A percentile compares a stretch with the other conserved stretches of the same genome.
Evolutionary conservation across 2,888 invertebrate genomes (phyloP).

Genomic region (Synanthedon formicaeformis): DNA sequence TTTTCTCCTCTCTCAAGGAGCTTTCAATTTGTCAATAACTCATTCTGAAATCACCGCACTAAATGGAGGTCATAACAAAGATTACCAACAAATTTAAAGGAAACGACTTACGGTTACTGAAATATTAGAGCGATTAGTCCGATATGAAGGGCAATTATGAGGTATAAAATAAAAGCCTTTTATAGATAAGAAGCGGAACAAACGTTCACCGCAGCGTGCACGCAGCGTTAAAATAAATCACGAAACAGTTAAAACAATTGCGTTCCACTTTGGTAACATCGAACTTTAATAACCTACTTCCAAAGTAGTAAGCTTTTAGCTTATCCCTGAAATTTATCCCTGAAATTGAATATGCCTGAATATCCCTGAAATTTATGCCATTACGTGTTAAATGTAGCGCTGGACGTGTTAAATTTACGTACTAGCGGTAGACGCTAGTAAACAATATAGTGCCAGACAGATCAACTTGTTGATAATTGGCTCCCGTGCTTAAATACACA

Average conservation of each 20-base stretch:
- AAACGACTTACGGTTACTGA: not conserved
- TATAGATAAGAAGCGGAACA: conserved; percentile 7
- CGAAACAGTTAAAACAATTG: conserved; percentile 5
- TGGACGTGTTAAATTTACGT: not conserved
- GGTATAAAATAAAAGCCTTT: conserved; percentile 2
- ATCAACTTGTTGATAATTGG: not conserved
- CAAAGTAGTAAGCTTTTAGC: not conserved
- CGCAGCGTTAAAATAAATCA: conserved; percentile 9
- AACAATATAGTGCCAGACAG: not conserved
- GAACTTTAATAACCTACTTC: not conserved
- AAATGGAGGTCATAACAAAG: too few relatives aligned
- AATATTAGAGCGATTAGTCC: not conserved
- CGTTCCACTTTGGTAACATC: not conserved
- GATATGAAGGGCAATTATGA: not conserved
- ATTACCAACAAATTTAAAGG: not conserved
- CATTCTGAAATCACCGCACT: too few relatives aligned
- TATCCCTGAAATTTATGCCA: conserved; percentile 12
- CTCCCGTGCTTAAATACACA: not conserved
- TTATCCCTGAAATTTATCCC: conserved; percentile 10
- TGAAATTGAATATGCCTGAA: conserved; percentile 6
- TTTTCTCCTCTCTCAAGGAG: too few relatives aligned
- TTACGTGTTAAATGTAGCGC: conserved; percentile 2
- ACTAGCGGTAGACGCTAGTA: not conserved
- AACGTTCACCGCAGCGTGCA: conserved; percentile 4
- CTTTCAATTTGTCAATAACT: too few relatives aligned